phyloP scores from a whole-genome alignment of 1,140 invertebrate species.

The Drosophila pectinifera region DNA sequence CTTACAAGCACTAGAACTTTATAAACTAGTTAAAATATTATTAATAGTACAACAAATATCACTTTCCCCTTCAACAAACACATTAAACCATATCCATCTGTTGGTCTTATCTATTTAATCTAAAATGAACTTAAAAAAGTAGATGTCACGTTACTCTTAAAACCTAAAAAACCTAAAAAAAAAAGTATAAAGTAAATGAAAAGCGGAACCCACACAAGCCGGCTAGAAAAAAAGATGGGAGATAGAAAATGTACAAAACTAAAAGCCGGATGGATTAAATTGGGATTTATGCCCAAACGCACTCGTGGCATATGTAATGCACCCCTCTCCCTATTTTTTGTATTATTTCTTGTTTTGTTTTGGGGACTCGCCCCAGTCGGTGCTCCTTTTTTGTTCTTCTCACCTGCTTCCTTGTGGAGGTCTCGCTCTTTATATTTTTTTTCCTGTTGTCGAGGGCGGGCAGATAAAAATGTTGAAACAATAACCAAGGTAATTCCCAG shows the following conservation, averaged over 20 bases:
- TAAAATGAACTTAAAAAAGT: neutral
- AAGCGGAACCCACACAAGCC: neutral
- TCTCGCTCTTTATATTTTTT: conserved; percentile 5
- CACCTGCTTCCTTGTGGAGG: conserved; percentile 27
- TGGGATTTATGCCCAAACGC: conserved; percentile 76
- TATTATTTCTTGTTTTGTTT: neutral
- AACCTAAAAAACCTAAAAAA: neutral
- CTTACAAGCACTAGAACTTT: no score
- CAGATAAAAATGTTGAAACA: conserved; percentile 78
- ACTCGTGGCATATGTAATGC: conserved; percentile 59
- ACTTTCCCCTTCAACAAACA: no score
- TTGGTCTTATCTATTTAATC: neutral
- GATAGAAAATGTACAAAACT: conserved; percentile 47
- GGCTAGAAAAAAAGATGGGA: neutral
- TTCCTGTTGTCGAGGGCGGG: conserved; percentile 33
- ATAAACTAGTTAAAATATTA: no score
- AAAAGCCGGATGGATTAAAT: conserved; percentile 76
- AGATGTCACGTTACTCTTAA: no score
- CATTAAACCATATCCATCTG: no score
- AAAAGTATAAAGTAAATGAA: conserved; percentile 5
- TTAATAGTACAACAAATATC: no score
- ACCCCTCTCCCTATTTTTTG: neutral
- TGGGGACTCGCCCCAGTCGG: neutral
- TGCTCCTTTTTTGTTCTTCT: conserved; percentile 5
- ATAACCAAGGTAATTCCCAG: conserved; percentile 75